Conservation (phyloP, 2,113 vertebrate genomes). For the Perca schrenkii region DNA sequence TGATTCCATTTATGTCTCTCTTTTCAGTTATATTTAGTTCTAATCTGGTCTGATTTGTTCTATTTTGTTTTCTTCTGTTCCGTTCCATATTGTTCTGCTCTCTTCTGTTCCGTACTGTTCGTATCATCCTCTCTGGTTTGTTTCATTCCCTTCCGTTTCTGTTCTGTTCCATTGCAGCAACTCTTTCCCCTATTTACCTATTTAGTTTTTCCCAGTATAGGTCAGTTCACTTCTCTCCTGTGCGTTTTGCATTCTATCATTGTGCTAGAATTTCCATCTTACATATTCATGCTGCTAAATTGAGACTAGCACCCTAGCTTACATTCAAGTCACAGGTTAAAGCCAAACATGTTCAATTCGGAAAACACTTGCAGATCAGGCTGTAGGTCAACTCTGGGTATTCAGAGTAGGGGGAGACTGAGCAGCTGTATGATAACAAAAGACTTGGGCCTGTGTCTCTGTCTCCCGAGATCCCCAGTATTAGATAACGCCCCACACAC, state of each 20-base stretch:
- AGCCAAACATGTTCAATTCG: too few relatives aligned
- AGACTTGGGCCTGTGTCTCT: too few relatives aligned
- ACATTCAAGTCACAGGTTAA: too few relatives aligned
- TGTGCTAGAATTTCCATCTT: too few relatives aligned
- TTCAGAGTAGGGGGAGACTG: too few relatives aligned
- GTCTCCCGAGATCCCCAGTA: too few relatives aligned
- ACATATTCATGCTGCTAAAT: too few relatives aligned
- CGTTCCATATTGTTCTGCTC: background rate
- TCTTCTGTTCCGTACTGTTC: background rate
- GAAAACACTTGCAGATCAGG: too few relatives aligned
- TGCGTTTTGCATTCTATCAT: background rate
- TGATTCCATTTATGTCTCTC: background rate
- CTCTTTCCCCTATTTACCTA: constrained; percentile 26
- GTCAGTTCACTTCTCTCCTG: constrained; percentile 19
- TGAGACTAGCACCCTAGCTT: too few relatives aligned
- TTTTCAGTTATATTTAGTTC: background rate
- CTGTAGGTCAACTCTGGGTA: too few relatives aligned
- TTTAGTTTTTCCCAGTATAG: constrained; percentile 21
- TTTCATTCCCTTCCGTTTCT: constrained; percentile 24
- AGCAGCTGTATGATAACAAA: too few relatives aligned
- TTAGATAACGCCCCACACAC: too few relatives aligned
- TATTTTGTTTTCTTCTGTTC: background rate
- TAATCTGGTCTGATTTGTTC: background rate
- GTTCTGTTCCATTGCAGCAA: constrained; percentile 39
- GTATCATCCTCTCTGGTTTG: constrained; percentile 12